Evolutionary conservation across 2,113 vertebrate genomes (phyloP).

Genomic region (Circaetus gallicus): DNA sequence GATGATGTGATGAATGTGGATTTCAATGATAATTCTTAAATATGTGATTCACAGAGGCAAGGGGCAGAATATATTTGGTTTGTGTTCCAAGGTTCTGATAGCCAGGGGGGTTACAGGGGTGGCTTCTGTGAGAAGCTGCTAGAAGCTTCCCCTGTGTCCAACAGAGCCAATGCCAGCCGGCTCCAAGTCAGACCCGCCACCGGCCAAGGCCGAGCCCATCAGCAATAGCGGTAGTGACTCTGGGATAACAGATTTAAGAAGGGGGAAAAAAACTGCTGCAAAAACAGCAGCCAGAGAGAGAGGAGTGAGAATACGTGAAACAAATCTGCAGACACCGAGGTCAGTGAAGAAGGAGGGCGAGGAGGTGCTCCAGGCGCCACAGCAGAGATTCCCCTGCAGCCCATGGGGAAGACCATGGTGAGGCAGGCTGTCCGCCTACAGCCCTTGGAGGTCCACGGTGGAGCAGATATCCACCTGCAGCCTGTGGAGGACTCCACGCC

Average conservation of each 20-base stretch:
- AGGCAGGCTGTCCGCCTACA: neutral
- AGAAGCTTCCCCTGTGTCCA: too few relatives aligned
- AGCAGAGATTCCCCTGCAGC: neutral
- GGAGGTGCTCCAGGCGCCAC: neutral
- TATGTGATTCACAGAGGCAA: neutral
- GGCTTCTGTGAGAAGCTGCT: too few relatives aligned
- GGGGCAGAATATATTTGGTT: too few relatives aligned
- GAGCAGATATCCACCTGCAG: too few relatives aligned
- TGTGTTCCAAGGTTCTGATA: too few relatives aligned
- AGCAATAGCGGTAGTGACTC: neutral
- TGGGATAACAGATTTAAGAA: neutral
- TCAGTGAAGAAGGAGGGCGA: neutral
- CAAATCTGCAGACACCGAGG: neutral
- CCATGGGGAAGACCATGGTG: neutral
- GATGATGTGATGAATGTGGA: neutral
- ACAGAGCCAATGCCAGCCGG: neutral
- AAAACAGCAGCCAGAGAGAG: neutral
- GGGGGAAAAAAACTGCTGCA: neutral
- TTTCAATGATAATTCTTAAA: neutral
- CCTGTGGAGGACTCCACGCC: fast-evolving
- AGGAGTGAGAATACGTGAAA: neutral
- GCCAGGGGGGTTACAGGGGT: too few relatives aligned
- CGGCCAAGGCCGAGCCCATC: neutral
- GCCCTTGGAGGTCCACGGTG: neutral
- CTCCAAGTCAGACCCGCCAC: neutral